Conservation (phyloP, 2,888 invertebrate genomes). For the Pheosia tremula region DNA sequence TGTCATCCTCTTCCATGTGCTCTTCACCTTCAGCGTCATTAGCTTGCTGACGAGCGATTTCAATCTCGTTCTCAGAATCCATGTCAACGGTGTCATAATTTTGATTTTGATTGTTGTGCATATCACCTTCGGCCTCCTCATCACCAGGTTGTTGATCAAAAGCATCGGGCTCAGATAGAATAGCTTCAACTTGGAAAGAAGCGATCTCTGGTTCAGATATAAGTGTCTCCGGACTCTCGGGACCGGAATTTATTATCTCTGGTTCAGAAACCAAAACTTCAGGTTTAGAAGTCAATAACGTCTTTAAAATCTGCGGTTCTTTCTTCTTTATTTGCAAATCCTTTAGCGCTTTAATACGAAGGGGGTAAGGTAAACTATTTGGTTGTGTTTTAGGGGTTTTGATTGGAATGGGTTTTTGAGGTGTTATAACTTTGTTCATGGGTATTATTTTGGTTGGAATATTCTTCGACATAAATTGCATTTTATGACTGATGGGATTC, state of each 20-base stretch:
- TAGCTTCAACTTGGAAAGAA: constrained; percentile 80
- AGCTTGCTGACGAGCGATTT: constrained; percentile 72
- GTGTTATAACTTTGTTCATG: constrained; percentile 54
- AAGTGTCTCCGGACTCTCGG: constrained; percentile 79
- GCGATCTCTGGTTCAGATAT: constrained; percentile 82
- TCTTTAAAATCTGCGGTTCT: constrained; percentile 81
- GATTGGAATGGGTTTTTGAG: constrained; percentile 73
- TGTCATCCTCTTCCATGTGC: constrained; percentile 40
- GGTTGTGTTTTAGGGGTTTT: constrained; percentile 61
- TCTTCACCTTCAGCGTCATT: constrained; percentile 50
- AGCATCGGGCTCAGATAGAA: constrained; percentile 74
- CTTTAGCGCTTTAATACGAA: constrained; percentile 80
- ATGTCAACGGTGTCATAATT: constrained; percentile 79
- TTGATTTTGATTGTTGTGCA: constrained; percentile 61
- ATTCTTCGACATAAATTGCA: constrained; percentile 67
- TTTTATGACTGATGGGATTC: constrained; percentile 78
- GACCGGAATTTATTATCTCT: constrained; percentile 78
- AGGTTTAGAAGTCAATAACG: constrained; percentile 75
- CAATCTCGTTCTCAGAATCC: constrained; percentile 81
- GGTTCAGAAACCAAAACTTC: constrained; percentile 78
- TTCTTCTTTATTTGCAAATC: constrained; percentile 80
- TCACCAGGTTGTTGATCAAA: constrained; percentile 59
- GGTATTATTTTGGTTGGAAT: constrained; percentile 61
- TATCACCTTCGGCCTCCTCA: constrained; percentile 55
- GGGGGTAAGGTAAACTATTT: constrained; percentile 75